phyloP scores from a whole-genome alignment of 2,888 invertebrate species.

The Pachliopta kotzebuea region DNA sequence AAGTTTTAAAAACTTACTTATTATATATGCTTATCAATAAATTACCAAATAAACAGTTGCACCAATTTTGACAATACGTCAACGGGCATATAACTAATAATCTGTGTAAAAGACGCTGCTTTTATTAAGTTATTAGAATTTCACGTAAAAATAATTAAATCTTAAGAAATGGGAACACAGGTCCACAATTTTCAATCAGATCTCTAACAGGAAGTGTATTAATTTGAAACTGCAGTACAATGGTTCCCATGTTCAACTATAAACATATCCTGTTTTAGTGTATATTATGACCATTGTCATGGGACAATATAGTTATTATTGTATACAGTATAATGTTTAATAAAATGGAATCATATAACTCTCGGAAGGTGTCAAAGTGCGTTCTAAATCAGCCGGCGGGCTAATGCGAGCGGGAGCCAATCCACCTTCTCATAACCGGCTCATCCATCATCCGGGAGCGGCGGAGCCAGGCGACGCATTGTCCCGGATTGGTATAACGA shows the following conservation, averaged over 20 bases:
- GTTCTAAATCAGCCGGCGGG: conserved; percentile 33
- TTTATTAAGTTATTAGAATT: too few species aligned
- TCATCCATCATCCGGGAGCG: conserved; percentile 60
- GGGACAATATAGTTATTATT: too few species aligned
- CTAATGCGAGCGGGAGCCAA: conserved; percentile 53
- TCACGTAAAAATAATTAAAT: too few species aligned
- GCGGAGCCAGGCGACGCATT: conserved; percentile 22
- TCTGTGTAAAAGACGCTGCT: too few species aligned
- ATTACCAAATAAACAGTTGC: too few species aligned
- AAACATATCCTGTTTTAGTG: background rate
- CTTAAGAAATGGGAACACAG: too few species aligned
- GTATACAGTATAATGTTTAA: conserved; percentile 4
- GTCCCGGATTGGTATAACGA: conserved; percentile 69
- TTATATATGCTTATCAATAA: too few species aligned
- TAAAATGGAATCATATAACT: conserved; percentile 18
- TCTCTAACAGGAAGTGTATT: too few species aligned
- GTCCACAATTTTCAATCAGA: too few species aligned
- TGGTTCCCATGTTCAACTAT: background rate
- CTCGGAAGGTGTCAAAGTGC: conserved; percentile 26
- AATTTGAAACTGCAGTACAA: background rate
- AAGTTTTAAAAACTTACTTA: background rate
- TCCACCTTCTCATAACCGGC: conserved; percentile 58
- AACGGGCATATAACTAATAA: too few species aligned
- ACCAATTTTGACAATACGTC: too few species aligned
- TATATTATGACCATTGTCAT: background rate